Evolutionary conservation across 2,888 invertebrate species (phyloP), one percentile per base, ranked within the genome.

Genomic region (Mesodorylaimus sp.): DNA sequence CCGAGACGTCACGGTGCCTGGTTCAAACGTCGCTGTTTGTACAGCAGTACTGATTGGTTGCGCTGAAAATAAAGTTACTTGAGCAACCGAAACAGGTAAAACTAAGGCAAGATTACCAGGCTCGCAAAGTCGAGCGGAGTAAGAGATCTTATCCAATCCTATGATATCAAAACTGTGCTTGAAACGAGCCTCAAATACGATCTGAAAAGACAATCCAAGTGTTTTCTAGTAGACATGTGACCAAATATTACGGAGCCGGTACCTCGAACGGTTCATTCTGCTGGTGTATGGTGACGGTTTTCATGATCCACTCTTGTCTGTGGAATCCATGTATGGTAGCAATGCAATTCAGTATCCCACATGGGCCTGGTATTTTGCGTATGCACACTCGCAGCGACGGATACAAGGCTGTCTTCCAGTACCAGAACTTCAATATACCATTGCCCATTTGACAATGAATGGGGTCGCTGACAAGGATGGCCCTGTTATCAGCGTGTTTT

Each of bases 351-450:
- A 41, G 16, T 19, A 19, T 47, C 3, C 24, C 48, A 2, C 21
- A 16, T 5, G 26, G 10, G 32, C 10, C 41, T 13, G 41, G 7
- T n/a, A n/a, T n/a, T n/a, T 58, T 57, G 5, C 60, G 53, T 1
- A 60, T 57, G 52, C 62, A 63, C 2, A 62, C 55, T 36, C 60
- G 58, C 29, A 62, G 48, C 7, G 52, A 49, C 1, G 59, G 57
- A 23, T 56, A 53, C 2, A 48, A 38, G 19, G 61, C 60, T 2
- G 60, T 61, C 42, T 59, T 59, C 54, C 58, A 62, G 52, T 62
- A 63, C 62, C 61, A 63, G 45, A 58, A 61, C 41, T 57, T 56
- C 29, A 62, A 45, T 29, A 51, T 57, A 5, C 60, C 62, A 13
- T 57, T 58, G 19, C 59, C 59, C 19, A 58, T 38, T 51, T 62